A percentile compares a stretch with the other conserved stretches of the same genome.
Evolutionary conservation across 2,888 invertebrate species (phyloP).

Genomic region (Cartodere bifasciata): DNA sequence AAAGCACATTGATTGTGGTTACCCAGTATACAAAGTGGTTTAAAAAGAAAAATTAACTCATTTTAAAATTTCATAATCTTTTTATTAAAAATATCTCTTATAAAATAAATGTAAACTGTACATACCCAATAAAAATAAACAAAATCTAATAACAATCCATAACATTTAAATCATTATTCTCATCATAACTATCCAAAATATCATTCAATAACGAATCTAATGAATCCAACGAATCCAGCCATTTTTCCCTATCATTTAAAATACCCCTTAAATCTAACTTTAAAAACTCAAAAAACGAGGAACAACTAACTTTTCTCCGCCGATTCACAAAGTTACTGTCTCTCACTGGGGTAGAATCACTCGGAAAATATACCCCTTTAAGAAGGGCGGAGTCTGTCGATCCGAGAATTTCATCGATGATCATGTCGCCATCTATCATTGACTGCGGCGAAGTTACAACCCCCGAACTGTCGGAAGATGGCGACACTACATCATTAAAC

Average conservation of each 20-base stretch:
- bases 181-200: slow-evolving; percentile 50
- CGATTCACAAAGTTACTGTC: slow-evolving; percentile 9
- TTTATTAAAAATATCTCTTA: slow-evolving; percentile 1
- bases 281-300: slow-evolving; percentile 11
- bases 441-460: slow-evolving; percentile 3
- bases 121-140: slow-evolving; percentile 1
- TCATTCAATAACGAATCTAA: slow-evolving; percentile 63
- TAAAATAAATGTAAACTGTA: not conserved
- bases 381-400: slow-evolving; percentile 49
- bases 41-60: too few relatives aligned
- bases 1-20: too few relatives aligned
- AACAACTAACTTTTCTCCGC: too few relatives aligned
- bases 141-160: slow-evolving; percentile 55
- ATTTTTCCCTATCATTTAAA: slow-evolving; percentile 47
- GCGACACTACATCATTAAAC: slow-evolving; percentile 4
- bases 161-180: slow-evolving; percentile 43
- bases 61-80: slow-evolving; percentile 9
- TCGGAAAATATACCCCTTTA: slow-evolving; percentile 43
- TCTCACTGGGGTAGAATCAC: slow-evolving; percentile 28
- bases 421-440: slow-evolving; percentile 33
- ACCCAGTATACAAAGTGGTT: too few relatives aligned
- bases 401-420: slow-evolving; percentile 54
- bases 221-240: slow-evolving; percentile 52
- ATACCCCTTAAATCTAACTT: slow-evolving; percentile 46
- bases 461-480: slow-evolving; percentile 8